Evolutionary conservation across 1,140 invertebrate genomes (phyloP).

Genomic region (Pararge aegeria): DNA sequence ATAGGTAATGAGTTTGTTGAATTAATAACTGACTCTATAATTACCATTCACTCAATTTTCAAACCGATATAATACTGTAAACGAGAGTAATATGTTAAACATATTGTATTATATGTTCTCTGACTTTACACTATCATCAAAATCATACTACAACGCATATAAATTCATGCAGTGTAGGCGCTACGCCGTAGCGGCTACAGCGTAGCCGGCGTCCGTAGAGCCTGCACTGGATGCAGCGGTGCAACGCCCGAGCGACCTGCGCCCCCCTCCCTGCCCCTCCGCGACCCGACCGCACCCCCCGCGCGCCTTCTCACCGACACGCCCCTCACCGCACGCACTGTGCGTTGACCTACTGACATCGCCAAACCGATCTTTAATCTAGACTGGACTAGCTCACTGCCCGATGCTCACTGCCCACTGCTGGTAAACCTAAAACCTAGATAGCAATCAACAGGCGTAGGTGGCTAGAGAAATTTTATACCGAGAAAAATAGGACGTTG

Average conservation of each 20-base stretch:
- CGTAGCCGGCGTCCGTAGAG: constrained; percentile 55
- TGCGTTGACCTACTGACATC: constrained; percentile 76
- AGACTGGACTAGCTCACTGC: constrained; percentile 42
- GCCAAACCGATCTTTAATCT: constrained; percentile 71
- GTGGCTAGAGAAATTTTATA: background rate
- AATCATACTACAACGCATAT: constrained; percentile 32
- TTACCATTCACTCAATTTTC: constrained; percentile 26
- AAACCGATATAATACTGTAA: constrained; percentile 6
- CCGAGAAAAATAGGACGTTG: background rate
- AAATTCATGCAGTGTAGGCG: constrained; percentile 28
- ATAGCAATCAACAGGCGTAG: constrained; percentile 24
- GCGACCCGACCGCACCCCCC: constrained; percentile 29
- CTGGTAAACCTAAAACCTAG: constrained; percentile 29
- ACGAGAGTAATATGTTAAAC: background rate
- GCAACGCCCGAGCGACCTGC: constrained; percentile 61
- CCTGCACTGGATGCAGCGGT: constrained; percentile 61
- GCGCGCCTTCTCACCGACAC: constrained; percentile 31
- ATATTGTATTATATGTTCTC: constrained; percentile 9
- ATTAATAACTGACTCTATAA: too few species aligned
- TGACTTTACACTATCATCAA: constrained; percentile 5
- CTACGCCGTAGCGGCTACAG: constrained; percentile 54
- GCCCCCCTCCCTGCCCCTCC: constrained; percentile 27
- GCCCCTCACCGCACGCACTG: constrained; percentile 66
- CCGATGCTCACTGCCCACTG: constrained; percentile 11
- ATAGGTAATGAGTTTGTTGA: too few species aligned